Conservation (phyloP, 2,888 invertebrate genomes). For the Trisateles emortualis region DNA sequence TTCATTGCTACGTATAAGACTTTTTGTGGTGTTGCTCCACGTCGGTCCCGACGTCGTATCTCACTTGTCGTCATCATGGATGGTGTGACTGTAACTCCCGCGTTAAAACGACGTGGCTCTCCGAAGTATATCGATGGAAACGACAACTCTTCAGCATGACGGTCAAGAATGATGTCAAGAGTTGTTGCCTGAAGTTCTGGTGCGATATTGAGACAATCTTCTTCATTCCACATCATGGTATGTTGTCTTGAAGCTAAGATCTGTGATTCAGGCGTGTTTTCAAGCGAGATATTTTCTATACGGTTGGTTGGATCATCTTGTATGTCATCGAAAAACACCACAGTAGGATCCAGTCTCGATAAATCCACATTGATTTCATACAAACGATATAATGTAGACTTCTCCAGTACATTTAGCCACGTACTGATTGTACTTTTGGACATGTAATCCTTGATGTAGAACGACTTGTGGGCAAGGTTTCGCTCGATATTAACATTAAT, state of each 20-base stretch:
- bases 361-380: conserved; percentile 54
- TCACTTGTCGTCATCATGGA: conserved; percentile 66
- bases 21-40: conserved; percentile 59
- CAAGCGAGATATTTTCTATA: conserved; percentile 48
- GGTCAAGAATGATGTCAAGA: conserved; percentile 58
- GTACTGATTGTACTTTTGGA: conserved; percentile 48
- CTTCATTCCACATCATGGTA: conserved; percentile 57
- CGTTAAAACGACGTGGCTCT: conserved; percentile 50
- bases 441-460: conserved; percentile 50
- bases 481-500: conserved; percentile 58
- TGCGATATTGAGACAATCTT: conserved; percentile 52
- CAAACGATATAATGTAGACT: conserved; percentile 49
- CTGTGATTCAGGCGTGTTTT: conserved; percentile 16
- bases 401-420: conserved; percentile 51
- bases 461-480: conserved; percentile 52
- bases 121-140: conserved; percentile 69
- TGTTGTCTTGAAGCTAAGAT: conserved; percentile 52
- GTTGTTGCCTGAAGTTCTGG: conserved; percentile 53
- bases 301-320: conserved; percentile 42
- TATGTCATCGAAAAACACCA: conserved; percentile 28
- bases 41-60: conserved; percentile 60
- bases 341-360: conserved; percentile 44
- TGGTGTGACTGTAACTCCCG: conserved; percentile 54
- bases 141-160: conserved; percentile 67
- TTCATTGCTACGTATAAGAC: conserved; percentile 69